Conservation (phyloP, 1,140 invertebrate genomes). For the Pseudachorutes palmiensis region DNA sequence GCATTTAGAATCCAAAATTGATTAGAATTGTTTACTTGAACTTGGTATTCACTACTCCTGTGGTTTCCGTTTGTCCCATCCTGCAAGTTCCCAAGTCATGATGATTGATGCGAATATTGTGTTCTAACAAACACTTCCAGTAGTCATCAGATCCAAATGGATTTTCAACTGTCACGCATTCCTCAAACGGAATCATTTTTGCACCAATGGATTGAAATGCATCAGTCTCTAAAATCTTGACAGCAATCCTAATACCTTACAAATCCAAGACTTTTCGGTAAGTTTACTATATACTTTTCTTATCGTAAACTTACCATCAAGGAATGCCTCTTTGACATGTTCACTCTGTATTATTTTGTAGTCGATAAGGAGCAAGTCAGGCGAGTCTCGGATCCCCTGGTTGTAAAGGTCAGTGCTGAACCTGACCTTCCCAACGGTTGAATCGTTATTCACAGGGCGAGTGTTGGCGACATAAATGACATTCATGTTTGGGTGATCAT, state of each 20-base stretch:
- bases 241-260: neutral
- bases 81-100: neutral
- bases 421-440: neutral
- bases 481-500: too few species aligned
- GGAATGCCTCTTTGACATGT: neutral
- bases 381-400: neutral
- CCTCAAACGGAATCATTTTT: neutral
- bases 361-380: neutral
- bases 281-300: neutral
- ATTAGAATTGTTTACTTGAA: too few species aligned
- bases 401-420: neutral
- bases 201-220: neutral
- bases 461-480: too few species aligned
- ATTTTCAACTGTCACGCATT: neutral
- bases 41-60: too few species aligned
- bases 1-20: too few species aligned
- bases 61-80: too few species aligned
- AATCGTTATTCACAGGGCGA: neutral
- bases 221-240: neutral
- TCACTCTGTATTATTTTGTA: neutral
- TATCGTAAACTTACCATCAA: neutral
- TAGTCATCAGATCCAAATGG: neutral
- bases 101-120: neutral
- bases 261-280: neutral
- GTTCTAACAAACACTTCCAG: neutral